Evolutionary conservation across 2,888 invertebrate species (phyloP).

Genomic region (Ametastegia equiseti): DNA sequence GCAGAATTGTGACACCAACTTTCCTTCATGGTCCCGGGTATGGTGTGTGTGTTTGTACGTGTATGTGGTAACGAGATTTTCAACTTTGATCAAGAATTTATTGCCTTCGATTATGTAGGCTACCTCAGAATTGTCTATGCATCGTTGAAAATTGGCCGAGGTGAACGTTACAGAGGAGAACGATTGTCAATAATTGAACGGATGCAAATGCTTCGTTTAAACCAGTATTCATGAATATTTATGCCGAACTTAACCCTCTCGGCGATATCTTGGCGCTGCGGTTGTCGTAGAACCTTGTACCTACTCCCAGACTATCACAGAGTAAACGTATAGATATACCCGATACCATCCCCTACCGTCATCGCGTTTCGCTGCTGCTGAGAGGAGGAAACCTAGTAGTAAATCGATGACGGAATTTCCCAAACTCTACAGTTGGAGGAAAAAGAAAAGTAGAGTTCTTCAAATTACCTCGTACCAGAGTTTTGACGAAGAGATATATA

Average conservation of each 20-base stretch:
- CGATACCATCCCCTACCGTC: background rate
- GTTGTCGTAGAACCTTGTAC: slow-evolving; percentile 16
- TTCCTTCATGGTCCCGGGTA: background rate
- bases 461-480: slow-evolving; percentile 1
- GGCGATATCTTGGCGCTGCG: slow-evolving; percentile 25
- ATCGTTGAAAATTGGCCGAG: slow-evolving; percentile 32
- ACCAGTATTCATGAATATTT: slow-evolving; percentile 43
- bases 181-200: slow-evolving; percentile 46
- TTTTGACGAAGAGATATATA: background rate
- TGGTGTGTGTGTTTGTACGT: no score
- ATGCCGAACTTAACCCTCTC: slow-evolving; percentile 19
- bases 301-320: background rate
- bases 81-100: background rate
- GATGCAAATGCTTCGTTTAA: slow-evolving; percentile 45
- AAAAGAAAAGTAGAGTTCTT: background rate
- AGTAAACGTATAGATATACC: background rate
- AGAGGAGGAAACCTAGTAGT: background rate
- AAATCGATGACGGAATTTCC: background rate
- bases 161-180: background rate
- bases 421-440: background rate
- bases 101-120: background rate
- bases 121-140: background rate
- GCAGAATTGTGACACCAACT: background rate
- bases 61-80: slow-evolving; percentile 1
- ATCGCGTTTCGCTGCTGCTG: background rate